These are phyloP conservation scores for Syngnathoides biaculeatus DNA, from an alignment of 2,113 vertebrate genomes.

Conservation along the genomic window DNA sequence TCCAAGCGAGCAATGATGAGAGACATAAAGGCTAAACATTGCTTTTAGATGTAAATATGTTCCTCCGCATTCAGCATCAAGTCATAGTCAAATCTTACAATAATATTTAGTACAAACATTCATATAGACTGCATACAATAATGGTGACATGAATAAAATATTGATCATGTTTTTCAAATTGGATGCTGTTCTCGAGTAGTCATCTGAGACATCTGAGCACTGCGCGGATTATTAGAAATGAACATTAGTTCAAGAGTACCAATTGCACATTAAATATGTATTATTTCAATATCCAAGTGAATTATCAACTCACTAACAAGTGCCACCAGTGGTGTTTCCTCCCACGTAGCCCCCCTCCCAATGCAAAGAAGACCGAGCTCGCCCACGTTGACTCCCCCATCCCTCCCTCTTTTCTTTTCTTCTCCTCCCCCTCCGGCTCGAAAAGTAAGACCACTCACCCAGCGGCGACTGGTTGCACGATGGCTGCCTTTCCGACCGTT, in stretches of 20 bases:
- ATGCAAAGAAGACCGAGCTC: conserved; percentile 30
- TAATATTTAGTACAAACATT: background rate
- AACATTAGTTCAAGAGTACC: no score
- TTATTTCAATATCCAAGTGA: no score
- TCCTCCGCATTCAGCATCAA: background rate
- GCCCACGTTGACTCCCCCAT: conserved; percentile 34
- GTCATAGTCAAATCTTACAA: background rate
- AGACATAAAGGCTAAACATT: background rate
- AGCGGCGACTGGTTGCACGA: conserved; percentile 46
- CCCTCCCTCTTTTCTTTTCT: conserved; percentile 35
- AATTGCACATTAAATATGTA: no score
- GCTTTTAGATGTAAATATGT: background rate
- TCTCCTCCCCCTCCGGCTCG: conserved; percentile 63
- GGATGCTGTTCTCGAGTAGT: no score
- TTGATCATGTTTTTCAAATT: no score
- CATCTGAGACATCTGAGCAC: no score
- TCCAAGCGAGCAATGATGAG: no score
- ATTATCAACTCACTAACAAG: background rate
- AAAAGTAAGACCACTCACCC: conserved; percentile 67
- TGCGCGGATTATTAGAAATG: background rate
- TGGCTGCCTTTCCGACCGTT: conserved; percentile 38
- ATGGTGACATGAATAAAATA: no score
- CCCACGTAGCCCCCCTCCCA: background rate
- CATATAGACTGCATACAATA: background rate
- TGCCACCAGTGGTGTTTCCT: background rate